Base-by-base conservation (phyloP, 2,888 invertebrate species). In the Leistus spinibarbis region DNA sequence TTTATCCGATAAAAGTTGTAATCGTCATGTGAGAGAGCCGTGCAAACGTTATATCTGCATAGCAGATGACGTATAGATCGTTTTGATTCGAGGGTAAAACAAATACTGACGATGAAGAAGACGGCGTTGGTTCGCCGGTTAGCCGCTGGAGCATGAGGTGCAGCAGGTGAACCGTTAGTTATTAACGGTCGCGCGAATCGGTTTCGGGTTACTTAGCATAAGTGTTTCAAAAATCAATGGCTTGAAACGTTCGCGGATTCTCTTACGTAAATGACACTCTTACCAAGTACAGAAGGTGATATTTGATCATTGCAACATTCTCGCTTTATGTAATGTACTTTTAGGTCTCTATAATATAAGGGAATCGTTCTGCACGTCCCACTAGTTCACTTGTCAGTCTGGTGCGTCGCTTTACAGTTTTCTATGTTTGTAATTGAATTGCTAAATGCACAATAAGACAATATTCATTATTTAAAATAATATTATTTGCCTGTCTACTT, bases 201-300 rank as follows among this genome's bases (percentile, higher is more conserved):
- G 66, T 66, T 40, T 27, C 66, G 66, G 66, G 53, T 66, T 66
- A 66, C 66, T 66, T 53, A 66, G 53, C 66, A 66, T 66, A 53
- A 66, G 53, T 40, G 53, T 19, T 19, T 40, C 4, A 24, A 60
- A 22, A 60, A 60, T 60, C 60, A 60, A 60, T 60, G 60, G 60
- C 20, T 17, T 20, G 20, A 19, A 22, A 60, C 20, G 60, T 60
- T 54, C 17, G 13, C 54, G 19, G 17, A 60, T 60, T 60, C 22
- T 22, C 60, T 40, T 40, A 60, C 17, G 60, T 10, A 17, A 60
- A 60, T 20, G 60, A 60, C 22, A 19, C 60, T 2, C 7, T 22
- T 60, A 60, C 4, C 40, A 13, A 40, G 40, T 40, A 40, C 40
- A 40, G 3, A 40, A 7, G 40, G 40, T 40, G 40, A 0, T 40